phyloP scores from a whole-genome alignment of 2,113 vertebrate species.

The Cyanocitta stelleri region DNA sequence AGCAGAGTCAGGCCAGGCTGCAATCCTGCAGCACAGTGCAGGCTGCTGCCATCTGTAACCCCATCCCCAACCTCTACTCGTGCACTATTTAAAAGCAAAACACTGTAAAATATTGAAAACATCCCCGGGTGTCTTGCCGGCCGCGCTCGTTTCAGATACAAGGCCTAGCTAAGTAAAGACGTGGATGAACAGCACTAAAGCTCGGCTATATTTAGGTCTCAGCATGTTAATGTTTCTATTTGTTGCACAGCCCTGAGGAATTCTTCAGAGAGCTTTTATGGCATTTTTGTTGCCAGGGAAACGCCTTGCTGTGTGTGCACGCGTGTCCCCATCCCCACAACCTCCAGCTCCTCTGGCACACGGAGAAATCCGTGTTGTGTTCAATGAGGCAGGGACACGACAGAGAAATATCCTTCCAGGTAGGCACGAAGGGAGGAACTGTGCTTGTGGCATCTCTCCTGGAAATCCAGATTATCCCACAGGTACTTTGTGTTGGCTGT shows the following conservation, averaged over 20 bases:
- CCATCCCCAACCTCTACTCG: neutral
- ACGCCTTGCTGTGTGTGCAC: neutral
- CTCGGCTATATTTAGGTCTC: constrained; percentile 63
- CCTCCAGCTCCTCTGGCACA: neutral
- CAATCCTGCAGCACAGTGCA: neutral
- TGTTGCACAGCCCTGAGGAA: constrained; percentile 63
- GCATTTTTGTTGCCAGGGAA: constrained; percentile 68
- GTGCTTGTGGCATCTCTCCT: neutral
- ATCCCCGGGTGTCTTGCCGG: neutral
- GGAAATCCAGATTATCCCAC: neutral
- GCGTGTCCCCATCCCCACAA: neutral
- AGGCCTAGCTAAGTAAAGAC: constrained; percentile 7
- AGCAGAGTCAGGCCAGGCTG: neutral
- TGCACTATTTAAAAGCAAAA: constrained; percentile 1
- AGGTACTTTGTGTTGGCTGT: neutral
- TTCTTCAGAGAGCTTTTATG: constrained; percentile 46
- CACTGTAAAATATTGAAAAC: constrained; percentile 37
- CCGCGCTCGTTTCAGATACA: neutral
- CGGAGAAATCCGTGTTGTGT: neutral
- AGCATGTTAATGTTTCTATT: constrained; percentile 64
- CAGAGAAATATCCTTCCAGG: neutral
- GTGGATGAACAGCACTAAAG: constrained; percentile 9
- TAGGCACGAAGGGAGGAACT: neutral
- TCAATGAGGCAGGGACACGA: neutral
- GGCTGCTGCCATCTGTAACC: neutral